Base-by-base conservation (phyloP, 2,113 vertebrate species). In the Sturnus vulgaris region DNA sequence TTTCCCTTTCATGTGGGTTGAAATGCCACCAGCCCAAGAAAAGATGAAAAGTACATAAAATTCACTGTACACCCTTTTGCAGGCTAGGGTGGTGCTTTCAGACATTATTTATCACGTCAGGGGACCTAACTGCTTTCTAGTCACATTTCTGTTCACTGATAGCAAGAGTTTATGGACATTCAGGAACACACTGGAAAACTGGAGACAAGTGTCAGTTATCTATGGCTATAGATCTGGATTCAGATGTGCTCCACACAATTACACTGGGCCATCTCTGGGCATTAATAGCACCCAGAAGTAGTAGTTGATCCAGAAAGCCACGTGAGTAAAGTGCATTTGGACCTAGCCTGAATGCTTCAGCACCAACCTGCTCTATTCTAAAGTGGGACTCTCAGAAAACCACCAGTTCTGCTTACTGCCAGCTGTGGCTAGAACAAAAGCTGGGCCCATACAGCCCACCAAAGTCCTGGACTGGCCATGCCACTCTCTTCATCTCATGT, bases 321-420 rank as follows among this genome's bases (percentile, higher is more conserved):
- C 22, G 31, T 8, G 28, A 81, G 31, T 0, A 4, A 88, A 86
- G 4, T 3, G 12, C 6, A 2, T 70, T 87, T 0, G 0, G 19
- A 46, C 12, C 8, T 20, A 44, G 21, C 8, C 56, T 39, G 17
- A 18, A 31, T n/a, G 22, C 6, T 73, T 77, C 55, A 56, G n/a
- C 19, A 73, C 7, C 22, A 33, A 35, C 12, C 33, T 56, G 5
- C 18, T 72, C 59, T 49, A 14, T 46, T 20, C 28, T 25, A 61
- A 31, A 28, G 10, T 47, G 13, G 37, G 23, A 59, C 40, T 9
- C 15, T 17, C 25, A 70, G n/a, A 73, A 66, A 61, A 10, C 5
- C 70, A n/a, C 10, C 22, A 53, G 24, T 19, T 60, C 69, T 63
- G 28, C 23, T 70, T 28, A 37, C 5, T 5, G 3, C 9, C 35